Percentiles rank a stretch among this genome's conserved stretches.
Evolutionary conservation across 2,113 vertebrate species (phyloP).

Genomic region (Acrocephalus arundinaceus): DNA sequence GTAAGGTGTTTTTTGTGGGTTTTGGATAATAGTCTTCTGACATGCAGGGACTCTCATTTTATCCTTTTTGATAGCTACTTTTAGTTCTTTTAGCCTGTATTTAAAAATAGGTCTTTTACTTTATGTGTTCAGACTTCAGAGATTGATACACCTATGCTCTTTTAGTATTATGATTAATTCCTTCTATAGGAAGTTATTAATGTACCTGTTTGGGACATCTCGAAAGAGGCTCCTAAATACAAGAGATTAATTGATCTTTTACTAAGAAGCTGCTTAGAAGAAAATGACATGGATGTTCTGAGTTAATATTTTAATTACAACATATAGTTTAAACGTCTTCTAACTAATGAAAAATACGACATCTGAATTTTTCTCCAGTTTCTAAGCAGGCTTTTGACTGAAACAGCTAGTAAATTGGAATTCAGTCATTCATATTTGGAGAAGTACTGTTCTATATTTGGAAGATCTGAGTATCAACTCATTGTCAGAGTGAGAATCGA

Average conservation of each 20-base stretch:
- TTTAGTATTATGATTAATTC: background rate
- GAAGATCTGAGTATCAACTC: background rate
- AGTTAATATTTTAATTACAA: background rate
- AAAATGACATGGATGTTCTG: background rate
- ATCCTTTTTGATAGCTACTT: background rate
- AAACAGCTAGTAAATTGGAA: background rate
- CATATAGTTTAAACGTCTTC: background rate
- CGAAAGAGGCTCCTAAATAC: background rate
- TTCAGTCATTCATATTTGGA: background rate
- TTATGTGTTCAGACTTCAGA: background rate
- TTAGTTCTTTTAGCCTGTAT: background rate
- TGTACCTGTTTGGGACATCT: background rate
- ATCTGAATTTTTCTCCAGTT: background rate
- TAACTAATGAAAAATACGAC: background rate
- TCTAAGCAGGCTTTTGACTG: background rate
- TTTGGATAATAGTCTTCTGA: background rate
- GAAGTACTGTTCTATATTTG: background rate
- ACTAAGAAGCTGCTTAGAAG: background rate
- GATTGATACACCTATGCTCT: background rate
- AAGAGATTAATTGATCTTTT: background rate
- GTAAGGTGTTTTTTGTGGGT: slow-evolving; percentile 39
- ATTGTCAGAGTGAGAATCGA: background rate
- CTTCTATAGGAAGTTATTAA: background rate
- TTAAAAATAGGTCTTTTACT: background rate
- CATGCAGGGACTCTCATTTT: background rate